These are phyloP conservation scores for Simalia tracyae DNA, from an alignment of 2,797 vertebrate genomes.

Conservation along the genomic window DNA sequence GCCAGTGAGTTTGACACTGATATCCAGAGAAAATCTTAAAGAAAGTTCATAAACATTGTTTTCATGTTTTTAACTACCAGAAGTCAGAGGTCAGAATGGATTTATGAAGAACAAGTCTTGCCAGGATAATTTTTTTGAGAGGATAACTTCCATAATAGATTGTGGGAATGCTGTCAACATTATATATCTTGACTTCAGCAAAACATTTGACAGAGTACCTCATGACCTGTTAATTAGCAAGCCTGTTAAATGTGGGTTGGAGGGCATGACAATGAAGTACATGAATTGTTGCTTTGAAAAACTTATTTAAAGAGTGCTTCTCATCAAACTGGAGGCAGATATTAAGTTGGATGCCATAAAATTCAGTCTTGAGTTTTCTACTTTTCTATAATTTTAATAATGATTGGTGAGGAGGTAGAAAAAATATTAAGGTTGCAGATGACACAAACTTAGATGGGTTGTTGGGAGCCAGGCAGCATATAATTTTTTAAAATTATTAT, in stretches of 20 bases:
- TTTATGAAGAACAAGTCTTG: not conserved
- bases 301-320: not conserved
- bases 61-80: not conserved
- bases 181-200: not conserved
- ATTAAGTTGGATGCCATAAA: not conserved
- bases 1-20: not conserved
- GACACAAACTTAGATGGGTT: not conserved
- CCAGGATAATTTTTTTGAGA: not conserved
- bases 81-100: not conserved
- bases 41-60: not conserved
- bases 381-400: not conserved
- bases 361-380: not conserved
- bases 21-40: not conserved
- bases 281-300: not conserved
- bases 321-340: not conserved
- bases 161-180: not conserved
- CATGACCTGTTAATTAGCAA: not conserved
- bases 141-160: not conserved
- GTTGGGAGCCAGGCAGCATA: not conserved
- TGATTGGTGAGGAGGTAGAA: not conserved
- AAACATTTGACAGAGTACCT: not conserved
- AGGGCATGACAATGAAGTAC: not conserved
- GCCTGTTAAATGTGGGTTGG: not conserved
- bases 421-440: not conserved
- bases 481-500: not conserved